These are phyloP conservation scores for Argya squamiceps DNA, from an alignment of 2,797 vertebrate species.

Conservation along the genomic window DNA sequence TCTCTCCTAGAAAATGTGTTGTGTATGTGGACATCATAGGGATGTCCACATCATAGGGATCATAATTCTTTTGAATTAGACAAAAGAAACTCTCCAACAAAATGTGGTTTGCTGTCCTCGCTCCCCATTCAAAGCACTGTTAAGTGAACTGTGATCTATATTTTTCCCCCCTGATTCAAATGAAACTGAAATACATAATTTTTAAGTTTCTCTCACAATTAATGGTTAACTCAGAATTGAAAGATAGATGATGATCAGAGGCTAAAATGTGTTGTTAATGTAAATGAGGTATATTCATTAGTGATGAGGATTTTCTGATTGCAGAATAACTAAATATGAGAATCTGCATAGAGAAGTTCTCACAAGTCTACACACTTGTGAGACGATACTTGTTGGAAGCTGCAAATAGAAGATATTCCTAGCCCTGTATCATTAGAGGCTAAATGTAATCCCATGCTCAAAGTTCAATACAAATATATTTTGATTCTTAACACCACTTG, in stretches of 20 bases:
- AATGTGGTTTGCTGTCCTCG: not conserved
- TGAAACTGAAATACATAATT: not conserved
- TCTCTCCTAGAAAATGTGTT: not conserved
- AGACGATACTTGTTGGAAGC: not conserved
- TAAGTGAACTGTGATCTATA: not conserved
- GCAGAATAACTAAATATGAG: not conserved
- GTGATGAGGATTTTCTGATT: not conserved
- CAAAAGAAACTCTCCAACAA: not conserved
- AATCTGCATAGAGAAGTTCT: not conserved
- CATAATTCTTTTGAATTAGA: not conserved
- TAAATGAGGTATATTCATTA: not conserved
- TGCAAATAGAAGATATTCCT: not conserved
- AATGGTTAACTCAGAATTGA: not conserved
- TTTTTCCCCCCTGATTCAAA: rapidly evolving
- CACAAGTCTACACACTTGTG: rapidly evolving
- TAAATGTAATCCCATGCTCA: not conserved
- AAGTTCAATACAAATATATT: not conserved
- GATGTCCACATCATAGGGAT: not conserved
- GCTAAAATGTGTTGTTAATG: not conserved
- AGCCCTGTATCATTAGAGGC: rapidly evolving
- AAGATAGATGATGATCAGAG: not conserved
- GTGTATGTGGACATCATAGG: not conserved
- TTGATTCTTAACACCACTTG: not conserved
- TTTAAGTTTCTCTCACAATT: not conserved
- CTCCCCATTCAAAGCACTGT: not conserved